Percentiles rank a stretch among this genome's conserved stretches.
Evolutionary conservation across 2,113 vertebrate species (phyloP).

Genomic region (Spea bombifrons): DNA sequence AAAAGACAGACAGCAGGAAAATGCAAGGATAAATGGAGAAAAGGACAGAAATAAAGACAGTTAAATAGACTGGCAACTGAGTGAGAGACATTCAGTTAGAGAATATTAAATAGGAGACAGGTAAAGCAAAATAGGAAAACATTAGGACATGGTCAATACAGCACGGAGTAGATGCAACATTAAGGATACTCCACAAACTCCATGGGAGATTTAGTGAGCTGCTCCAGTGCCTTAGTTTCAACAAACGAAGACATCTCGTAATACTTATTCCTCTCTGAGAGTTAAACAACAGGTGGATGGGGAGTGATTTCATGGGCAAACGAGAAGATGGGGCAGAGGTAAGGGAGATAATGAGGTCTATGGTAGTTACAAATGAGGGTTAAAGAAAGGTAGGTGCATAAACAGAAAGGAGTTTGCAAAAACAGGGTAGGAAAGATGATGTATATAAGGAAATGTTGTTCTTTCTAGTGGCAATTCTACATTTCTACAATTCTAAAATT

Average conservation of each 20-base stretch:
- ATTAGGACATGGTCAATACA: not conserved
- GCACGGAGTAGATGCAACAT: not conserved
- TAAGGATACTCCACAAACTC: constrained; percentile 90
- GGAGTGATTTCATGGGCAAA: not conserved
- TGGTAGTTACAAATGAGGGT: not conserved
- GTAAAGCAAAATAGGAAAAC: not conserved
- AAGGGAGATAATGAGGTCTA: not conserved
- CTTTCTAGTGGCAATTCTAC: no score
- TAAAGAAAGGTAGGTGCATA: not conserved
- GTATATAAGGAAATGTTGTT: no score
- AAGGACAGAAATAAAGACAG: not conserved
- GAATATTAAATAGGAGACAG: not conserved
- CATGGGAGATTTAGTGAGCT: constrained; percentile 75
- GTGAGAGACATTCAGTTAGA: not conserved
- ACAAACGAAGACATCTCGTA: constrained; percentile 92
- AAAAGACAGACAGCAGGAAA: not conserved
- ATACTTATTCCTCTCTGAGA: constrained; percentile 76
- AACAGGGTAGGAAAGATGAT: no score
- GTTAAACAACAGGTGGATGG: not conserved
- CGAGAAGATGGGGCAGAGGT: not conserved
- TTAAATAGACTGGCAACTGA: not conserved
- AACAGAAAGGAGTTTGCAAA: not conserved
- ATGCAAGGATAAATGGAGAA: not conserved
- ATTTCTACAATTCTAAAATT: no score
- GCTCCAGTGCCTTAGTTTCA: constrained; percentile 88